Evolutionary conservation across 2,888 invertebrate genomes (phyloP).

Genomic region (Crepidodera aurea): DNA sequence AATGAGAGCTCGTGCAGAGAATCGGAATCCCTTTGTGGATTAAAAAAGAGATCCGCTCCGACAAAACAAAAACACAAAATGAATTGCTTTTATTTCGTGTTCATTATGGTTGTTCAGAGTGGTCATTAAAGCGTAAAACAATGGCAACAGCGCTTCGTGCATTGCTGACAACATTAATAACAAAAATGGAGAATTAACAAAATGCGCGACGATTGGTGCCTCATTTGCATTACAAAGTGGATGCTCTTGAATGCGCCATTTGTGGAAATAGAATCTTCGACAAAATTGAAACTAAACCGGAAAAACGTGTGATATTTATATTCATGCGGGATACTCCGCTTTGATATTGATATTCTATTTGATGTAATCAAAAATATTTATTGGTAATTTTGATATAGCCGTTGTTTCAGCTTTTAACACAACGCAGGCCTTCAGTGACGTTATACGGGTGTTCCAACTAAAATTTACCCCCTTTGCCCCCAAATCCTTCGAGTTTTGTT

Average conservation of each 20-base stretch:
- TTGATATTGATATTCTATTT: background rate
- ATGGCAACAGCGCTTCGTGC: constrained; percentile 27
- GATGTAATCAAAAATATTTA: too few relatives aligned
- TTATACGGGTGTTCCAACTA: too few relatives aligned
- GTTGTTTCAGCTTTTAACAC: too few relatives aligned
- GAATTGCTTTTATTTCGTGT: constrained; percentile 37
- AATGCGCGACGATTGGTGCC: constrained; percentile 31
- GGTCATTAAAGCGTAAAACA: constrained; percentile 35
- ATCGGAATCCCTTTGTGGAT: constrained; percentile 25
- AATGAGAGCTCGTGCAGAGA: constrained; percentile 26
- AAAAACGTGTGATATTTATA: background rate
- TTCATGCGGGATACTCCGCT: background rate
- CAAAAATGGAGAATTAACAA: constrained; percentile 34
- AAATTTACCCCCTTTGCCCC: too few relatives aligned
- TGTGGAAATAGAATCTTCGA: background rate
- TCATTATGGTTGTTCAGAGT: constrained; percentile 35
- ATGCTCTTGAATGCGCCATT: constrained; percentile 20
- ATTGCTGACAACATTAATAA: constrained; percentile 34
- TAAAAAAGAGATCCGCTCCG: constrained; percentile 19
- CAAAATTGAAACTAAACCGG: background rate
- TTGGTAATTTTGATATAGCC: too few relatives aligned
- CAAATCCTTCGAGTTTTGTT: too few relatives aligned
- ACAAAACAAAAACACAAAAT: constrained; percentile 36
- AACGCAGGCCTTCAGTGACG: too few relatives aligned
- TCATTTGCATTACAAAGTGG: constrained; percentile 36